A percentile compares a stretch with the other conserved stretches of the same genome.
phyloP scores from a whole-genome alignment of 2,797 vertebrate species.

The Amazonetta brasiliensis region DNA sequence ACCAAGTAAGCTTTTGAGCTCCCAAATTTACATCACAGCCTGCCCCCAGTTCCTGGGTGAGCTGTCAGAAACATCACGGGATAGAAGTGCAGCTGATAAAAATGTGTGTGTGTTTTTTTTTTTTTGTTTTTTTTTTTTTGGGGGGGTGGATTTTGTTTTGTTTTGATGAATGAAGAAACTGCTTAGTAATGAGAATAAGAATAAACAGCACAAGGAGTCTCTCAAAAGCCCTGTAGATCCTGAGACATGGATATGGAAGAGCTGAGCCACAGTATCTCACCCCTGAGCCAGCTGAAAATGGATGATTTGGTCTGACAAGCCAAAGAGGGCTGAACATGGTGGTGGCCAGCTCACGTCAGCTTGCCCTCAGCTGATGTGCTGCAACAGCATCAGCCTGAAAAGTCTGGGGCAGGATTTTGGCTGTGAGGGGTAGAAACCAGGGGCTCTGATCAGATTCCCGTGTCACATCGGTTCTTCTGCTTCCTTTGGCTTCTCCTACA shows the following conservation, averaged over 20 bases:
- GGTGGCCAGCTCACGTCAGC: fast-evolving
- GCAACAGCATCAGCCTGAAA: background rate
- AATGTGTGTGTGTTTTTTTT: background rate
- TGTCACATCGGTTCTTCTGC: background rate
- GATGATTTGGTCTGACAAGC: background rate
- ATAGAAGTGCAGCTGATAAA: background rate
- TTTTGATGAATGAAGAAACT: background rate
- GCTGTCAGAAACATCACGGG: background rate
- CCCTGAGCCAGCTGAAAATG: background rate
- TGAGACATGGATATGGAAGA: background rate
- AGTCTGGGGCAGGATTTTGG: background rate
- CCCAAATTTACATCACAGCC: background rate
- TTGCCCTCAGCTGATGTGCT: background rate
- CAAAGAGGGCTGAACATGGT: fast-evolving
- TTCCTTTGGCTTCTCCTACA: background rate
- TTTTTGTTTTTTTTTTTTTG: no score
- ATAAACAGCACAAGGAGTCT: background rate
- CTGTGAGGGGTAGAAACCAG: background rate
- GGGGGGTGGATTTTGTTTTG: background rate
- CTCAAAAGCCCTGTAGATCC: background rate
- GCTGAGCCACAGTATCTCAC: background rate
- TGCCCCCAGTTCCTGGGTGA: background rate
- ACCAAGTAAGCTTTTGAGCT: background rate
- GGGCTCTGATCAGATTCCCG: background rate
- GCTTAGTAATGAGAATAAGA: background rate